Conservation (phyloP, 2,888 invertebrate species). For the Podabrus alpinus region DNA sequence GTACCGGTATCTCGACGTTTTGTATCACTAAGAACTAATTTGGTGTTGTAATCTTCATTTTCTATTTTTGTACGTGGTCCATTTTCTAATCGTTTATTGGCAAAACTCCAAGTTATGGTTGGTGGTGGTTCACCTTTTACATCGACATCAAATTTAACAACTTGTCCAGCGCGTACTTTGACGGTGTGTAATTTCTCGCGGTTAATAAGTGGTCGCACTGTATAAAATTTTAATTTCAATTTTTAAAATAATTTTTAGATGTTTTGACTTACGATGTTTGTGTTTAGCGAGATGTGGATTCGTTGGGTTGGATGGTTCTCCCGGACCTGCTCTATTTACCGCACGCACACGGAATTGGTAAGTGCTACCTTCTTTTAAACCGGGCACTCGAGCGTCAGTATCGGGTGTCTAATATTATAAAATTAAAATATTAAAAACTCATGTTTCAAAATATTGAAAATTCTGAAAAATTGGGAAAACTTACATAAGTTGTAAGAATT, state of each 20-base stretch:
- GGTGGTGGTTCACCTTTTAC: conserved; percentile 97
- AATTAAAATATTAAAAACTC: conserved; percentile 29
- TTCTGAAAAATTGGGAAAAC: conserved; percentile 35
- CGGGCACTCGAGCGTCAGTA: conserved; percentile 81
- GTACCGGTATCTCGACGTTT: conserved; percentile 85
- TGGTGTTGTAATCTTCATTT: conserved; percentile 90
- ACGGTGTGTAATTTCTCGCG: conserved; percentile 89
- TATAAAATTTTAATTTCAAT: conserved; percentile 35
- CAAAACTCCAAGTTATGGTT: conserved; percentile 80
- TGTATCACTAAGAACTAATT: conserved; percentile 79
- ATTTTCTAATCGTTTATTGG: conserved; percentile 69
- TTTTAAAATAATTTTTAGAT: background rate
- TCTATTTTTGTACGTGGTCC: conserved; percentile 75
- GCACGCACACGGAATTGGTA: conserved; percentile 96
- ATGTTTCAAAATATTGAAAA: background rate
- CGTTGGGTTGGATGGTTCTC: conserved; percentile 88
- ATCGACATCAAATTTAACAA: conserved; percentile 90
- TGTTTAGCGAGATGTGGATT: conserved; percentile 87
- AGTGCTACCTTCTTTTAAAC: conserved; percentile 85
- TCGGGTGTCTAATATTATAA: conserved; percentile 65
- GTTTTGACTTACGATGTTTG: conserved; percentile 71
- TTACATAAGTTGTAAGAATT: conserved; percentile 73
- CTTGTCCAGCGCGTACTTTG: conserved; percentile 87
- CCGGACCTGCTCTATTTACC: conserved; percentile 92
- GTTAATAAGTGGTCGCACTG: conserved; percentile 94